These are phyloP conservation scores for Sylvia borin DNA, from an alignment of 2,797 vertebrate genomes.

Conservation along the genomic window DNA sequence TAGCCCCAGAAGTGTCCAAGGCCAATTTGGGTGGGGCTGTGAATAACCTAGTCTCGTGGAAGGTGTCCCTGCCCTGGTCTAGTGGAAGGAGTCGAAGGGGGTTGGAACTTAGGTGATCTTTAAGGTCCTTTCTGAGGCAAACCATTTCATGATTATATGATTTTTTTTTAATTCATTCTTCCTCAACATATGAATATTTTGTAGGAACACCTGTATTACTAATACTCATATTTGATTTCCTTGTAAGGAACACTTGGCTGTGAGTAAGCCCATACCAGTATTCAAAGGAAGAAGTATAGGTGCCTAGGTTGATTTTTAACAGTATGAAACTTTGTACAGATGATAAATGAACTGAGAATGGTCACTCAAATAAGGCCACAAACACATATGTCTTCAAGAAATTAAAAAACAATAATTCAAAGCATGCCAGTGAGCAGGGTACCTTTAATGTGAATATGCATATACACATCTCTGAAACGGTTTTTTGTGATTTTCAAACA, in stretches of 20 bases:
- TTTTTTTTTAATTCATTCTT: background rate
- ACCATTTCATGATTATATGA: background rate
- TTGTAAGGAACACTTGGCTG: background rate
- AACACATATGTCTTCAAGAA: background rate
- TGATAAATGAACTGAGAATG: background rate
- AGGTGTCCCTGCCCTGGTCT: background rate
- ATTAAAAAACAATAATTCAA: background rate
- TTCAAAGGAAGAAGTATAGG: background rate
- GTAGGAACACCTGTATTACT: background rate
- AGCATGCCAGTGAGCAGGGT: background rate
- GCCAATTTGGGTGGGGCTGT: background rate
- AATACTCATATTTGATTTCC: background rate
- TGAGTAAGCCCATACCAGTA: background rate
- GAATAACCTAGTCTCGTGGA: background rate
- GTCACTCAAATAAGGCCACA: background rate
- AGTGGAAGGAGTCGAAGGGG: background rate
- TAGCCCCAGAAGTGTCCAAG: background rate
- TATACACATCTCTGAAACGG: background rate
- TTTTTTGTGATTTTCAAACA: background rate
- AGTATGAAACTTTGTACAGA: background rate
- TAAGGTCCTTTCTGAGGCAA: background rate
- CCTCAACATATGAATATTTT: background rate
- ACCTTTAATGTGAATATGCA: background rate
- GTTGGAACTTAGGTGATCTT: background rate
- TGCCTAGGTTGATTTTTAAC: background rate